A percentile compares a stretch with the other conserved stretches of the same genome.
Evolutionary conservation across 2,888 invertebrate genomes (phyloP).

Genomic region (Euplagia quadripunctaria): DNA sequence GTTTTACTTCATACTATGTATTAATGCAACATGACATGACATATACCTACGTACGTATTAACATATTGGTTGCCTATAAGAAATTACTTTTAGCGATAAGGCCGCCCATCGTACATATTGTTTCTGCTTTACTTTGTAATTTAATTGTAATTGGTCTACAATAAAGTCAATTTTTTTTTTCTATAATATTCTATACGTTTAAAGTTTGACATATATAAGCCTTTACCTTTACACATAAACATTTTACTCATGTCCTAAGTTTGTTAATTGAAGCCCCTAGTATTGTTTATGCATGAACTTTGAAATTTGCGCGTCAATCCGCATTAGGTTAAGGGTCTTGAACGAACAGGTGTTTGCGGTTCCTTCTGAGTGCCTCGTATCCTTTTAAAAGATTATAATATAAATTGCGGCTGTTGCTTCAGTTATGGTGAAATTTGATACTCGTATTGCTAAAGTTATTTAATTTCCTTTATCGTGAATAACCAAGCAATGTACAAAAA

Average conservation of each 20-base stretch:
- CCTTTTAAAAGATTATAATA: conserved; percentile 18
- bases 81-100: too few species aligned
- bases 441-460: background rate
- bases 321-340: conserved; percentile 56
- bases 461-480: too few species aligned
- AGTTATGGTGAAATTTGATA: background rate
- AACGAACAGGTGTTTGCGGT: conserved; percentile 50
- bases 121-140: too few species aligned
- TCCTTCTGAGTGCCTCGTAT: conserved; percentile 27
- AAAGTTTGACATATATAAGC: conserved; percentile 30
- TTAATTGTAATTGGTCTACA: too few species aligned
- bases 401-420: background rate
- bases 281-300: conserved; percentile 70
- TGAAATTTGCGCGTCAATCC: conserved; percentile 68
- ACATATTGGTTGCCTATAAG: too few species aligned
- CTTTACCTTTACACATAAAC: conserved; percentile 41
- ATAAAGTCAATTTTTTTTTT: too few species aligned
- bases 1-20: too few species aligned
- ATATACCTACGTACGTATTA: too few species aligned
- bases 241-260: conserved; percentile 59
- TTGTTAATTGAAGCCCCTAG: conserved; percentile 60
- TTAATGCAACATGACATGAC: too few species aligned
- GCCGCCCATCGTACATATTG: too few species aligned
- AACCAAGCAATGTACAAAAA: too few species aligned
- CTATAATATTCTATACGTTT: background rate